Percentiles rank a stretch among this genome's conserved stretches.
Conservation (phyloP, 2,797 vertebrate species). For the Diplodus puntazzo region DNA sequence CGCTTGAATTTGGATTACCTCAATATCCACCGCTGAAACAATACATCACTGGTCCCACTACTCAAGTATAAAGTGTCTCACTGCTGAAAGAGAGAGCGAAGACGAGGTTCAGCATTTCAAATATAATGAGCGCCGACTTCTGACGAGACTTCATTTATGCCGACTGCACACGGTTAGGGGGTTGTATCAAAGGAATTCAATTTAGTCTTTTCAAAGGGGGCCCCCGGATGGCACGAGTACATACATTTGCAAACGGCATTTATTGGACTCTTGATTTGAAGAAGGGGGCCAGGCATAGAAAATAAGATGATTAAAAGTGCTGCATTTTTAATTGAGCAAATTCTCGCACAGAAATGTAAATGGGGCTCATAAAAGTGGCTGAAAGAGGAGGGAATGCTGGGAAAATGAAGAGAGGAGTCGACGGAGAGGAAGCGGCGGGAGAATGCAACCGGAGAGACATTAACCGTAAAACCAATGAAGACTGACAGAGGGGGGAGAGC, state of each 20-base stretch:
- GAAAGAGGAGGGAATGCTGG: slow-evolving; percentile 13
- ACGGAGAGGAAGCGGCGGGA: background rate
- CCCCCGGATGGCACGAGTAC: slow-evolving; percentile 59
- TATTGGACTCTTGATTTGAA: slow-evolving; percentile 70
- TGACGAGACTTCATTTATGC: slow-evolving; percentile 78
- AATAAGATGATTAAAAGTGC: slow-evolving; percentile 72
- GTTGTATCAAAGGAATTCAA: slow-evolving; percentile 79
- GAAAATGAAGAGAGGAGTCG: background rate
- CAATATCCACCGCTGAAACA: slow-evolving; percentile 61
- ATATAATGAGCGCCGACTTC: slow-evolving; percentile 79
- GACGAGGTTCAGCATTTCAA: slow-evolving; percentile 69
- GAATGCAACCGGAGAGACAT: slow-evolving; percentile 33
- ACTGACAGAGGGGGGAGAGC: slow-evolving; percentile 39
- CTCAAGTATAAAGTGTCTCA: slow-evolving; percentile 45
- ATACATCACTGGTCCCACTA: slow-evolving; percentile 54
- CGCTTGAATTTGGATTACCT: slow-evolving; percentile 60
- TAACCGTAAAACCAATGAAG: slow-evolving; percentile 40
- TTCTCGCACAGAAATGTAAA: slow-evolving; percentile 55
- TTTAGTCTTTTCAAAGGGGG: slow-evolving; percentile 76
- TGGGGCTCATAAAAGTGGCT: slow-evolving; percentile 35
- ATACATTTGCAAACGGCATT: slow-evolving; percentile 69
- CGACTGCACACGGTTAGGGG: slow-evolving; percentile 60
- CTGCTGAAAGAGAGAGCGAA: slow-evolving; percentile 42
- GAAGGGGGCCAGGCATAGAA: slow-evolving; percentile 65
- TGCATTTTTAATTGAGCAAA: slow-evolving; percentile 76